phyloP scores from a whole-genome alignment of 1,140 invertebrate species.

The Caerostris darwini region DNA sequence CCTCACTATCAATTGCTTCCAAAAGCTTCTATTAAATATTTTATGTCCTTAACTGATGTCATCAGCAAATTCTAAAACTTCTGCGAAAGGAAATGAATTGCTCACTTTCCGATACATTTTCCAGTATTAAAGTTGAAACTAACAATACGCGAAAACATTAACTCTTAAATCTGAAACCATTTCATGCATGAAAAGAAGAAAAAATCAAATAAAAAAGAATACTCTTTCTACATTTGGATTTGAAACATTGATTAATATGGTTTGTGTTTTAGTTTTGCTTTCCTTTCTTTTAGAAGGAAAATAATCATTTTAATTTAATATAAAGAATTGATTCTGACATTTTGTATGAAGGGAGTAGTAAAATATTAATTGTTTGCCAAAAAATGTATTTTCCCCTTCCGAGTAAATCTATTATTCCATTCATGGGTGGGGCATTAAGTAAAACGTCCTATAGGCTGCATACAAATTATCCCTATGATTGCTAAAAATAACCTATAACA shows the following conservation, averaged over 20 bases:
- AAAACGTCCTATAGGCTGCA: not conserved
- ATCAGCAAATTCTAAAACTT: no score
- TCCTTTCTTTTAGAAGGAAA: not conserved
- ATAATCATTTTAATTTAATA: not conserved
- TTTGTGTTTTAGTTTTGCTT: not conserved
- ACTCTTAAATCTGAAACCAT: not conserved
- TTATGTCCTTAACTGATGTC: no score
- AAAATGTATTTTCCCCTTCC: not conserved
- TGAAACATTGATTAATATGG: not conserved
- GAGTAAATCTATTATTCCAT: not conserved
- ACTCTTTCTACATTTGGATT: not conserved
- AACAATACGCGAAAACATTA: not conserved
- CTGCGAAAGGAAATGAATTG: no score
- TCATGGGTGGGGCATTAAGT: not conserved
- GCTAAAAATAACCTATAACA: not conserved
- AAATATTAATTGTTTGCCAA: constrained; percentile 18
- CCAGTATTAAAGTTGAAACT: no score
- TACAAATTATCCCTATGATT: not conserved
- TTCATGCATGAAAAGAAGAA: not conserved
- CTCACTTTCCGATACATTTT: no score
- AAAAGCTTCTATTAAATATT: no score
- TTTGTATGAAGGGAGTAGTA: not conserved
- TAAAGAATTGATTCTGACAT: not conserved
- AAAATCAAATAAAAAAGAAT: not conserved
- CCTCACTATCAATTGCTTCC: no score